Evolutionary conservation across 2,888 invertebrate species (phyloP), one percentile per base, ranked within the genome.

Genomic region (Drosophila mercatorum): DNA sequence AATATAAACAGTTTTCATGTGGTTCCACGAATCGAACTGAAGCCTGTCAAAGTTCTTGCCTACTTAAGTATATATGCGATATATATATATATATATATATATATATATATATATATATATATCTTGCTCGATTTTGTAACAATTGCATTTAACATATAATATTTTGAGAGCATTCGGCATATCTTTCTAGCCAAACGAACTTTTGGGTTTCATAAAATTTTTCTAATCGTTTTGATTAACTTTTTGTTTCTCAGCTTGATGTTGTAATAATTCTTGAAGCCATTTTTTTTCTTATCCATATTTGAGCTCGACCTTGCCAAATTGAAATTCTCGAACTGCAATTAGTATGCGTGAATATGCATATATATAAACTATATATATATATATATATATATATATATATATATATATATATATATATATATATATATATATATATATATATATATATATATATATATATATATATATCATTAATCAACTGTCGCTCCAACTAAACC

Each of bases 301-400:
- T 70, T 72, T 49, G 72, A 75, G 73, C 72, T 69, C 53, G 56
- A 58, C 34, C 74, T 83, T 65, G 71, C 72, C 69, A 72, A 78
- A 88, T 80, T 80, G 57, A 78, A 77, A 72, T 77, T 80, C 75
- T 85, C 78, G 72, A 85, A 83, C 90, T 87, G 86, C 76, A 87
- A 89, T 68, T 62, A 59, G 73, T 70, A 63, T 49, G 52, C 34
- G 36, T 34, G 2, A 41, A 63, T 28, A 49, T 40, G 40, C 49
- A 36, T 71, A 59, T 62, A 66, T 71, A 76, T 67, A 47, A 55
- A 44, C 66, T 75, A 76, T 22, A 52, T 67, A 5, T 14, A 62
- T 57, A 26, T 51, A 75, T 69, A 73, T 64, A 17, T 17, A 17
- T 17, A 17, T 17, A 17, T 17, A 17, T 17, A 17, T 17, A 17